Evolutionary conservation across 2,113 vertebrate species (phyloP).

Genomic region (Taxidea taxus): DNA sequence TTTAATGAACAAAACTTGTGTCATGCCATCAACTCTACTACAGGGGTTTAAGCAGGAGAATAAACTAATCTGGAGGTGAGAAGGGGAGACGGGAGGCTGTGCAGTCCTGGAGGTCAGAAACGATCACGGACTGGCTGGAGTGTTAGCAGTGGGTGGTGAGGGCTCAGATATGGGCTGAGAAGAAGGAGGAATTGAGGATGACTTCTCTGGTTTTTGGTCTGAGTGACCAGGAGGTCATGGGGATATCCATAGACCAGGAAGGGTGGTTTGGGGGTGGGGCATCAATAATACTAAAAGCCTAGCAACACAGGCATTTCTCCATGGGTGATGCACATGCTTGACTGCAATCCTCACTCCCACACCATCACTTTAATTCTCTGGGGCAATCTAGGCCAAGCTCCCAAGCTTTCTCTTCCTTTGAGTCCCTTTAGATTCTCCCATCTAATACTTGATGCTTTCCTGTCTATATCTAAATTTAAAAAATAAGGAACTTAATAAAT

Average conservation of each 20-base stretch:
- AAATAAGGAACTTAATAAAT: neutral
- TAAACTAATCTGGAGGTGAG: neutral
- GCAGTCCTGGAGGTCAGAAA: neutral
- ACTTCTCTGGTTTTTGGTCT: neutral
- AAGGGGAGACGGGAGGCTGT: neutral
- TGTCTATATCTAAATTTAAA: neutral
- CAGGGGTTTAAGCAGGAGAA: neutral
- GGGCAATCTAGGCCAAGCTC: neutral
- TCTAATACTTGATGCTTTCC: neutral
- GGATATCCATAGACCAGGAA: neutral
- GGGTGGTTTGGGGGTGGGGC: too few species aligned
- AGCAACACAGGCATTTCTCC: neutral
- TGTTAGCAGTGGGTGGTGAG: too few species aligned
- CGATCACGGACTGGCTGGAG: rapidly evolving
- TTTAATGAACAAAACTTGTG: neutral
- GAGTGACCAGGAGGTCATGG: neutral
- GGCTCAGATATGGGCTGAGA: neutral
- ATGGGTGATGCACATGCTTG: neutral
- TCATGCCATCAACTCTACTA: neutral
- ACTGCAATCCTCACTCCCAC: neutral
- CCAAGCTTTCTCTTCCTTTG: neutral
- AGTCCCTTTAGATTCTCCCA: neutral
- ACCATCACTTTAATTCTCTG: neutral
- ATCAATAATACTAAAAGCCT: neutral
- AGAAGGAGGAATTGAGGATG: neutral